Percentiles rank a stretch among this genome's conserved stretches.
phyloP scores from a whole-genome alignment of 2,113 vertebrate species.

The Sceloporus tristichus region DNA sequence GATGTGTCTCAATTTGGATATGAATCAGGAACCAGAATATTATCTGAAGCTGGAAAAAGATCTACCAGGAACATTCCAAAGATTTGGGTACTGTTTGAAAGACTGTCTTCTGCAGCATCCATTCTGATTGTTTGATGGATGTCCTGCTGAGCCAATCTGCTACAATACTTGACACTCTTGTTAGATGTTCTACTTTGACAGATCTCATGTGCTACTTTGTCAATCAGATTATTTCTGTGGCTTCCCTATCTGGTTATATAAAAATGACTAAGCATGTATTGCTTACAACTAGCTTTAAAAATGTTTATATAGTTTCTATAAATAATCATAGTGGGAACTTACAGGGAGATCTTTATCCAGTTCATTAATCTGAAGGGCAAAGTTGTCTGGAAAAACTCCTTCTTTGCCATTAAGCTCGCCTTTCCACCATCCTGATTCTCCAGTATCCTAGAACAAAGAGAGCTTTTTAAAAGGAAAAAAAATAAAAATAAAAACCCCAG shows the following conservation, averaged over 20 bases:
- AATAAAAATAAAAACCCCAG: neutral
- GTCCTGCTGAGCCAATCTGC: neutral
- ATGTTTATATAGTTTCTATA: neutral
- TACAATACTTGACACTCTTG: too few relatives aligned
- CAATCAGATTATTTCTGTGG: too few relatives aligned
- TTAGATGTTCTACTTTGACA: too few relatives aligned
- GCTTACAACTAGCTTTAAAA: too few relatives aligned
- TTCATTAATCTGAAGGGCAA: constrained; percentile 85
- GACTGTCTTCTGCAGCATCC: neutral
- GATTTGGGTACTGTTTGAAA: neutral
- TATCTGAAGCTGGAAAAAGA: too few relatives aligned
- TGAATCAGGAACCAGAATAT: too few relatives aligned
- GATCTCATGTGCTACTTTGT: too few relatives aligned
- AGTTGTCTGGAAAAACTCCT: constrained; percentile 95
- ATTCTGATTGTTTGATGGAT: neutral
- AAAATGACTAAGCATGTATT: too few relatives aligned
- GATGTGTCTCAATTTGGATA: too few relatives aligned
- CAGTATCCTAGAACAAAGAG: constrained; percentile 87
- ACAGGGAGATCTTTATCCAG: constrained; percentile 90
- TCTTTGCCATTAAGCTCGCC: constrained; percentile 90
- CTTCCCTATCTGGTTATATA: too few relatives aligned
- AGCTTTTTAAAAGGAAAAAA: constrained; percentile 2
- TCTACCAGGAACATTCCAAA: too few relatives aligned
- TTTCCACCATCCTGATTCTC: constrained; percentile 94
- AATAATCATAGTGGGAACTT: constrained; percentile 62